Percentiles rank a stretch among this genome's conserved stretches.
phyloP scores from a whole-genome alignment of 2,797 vertebrate genomes.

The Diplodus sargus region DNA sequence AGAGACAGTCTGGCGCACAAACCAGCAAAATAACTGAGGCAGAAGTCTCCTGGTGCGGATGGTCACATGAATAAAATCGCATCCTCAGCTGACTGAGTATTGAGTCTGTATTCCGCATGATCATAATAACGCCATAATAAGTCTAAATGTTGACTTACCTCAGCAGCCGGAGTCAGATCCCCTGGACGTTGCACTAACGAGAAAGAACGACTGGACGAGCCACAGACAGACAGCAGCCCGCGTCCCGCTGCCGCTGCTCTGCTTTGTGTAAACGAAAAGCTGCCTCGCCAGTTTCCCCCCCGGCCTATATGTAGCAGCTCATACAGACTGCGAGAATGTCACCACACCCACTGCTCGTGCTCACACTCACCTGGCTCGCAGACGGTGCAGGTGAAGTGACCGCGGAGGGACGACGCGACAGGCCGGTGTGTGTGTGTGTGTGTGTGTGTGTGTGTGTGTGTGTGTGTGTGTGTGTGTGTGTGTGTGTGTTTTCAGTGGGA shows the following conservation, averaged over 20 bases:
- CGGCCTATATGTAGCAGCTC: conserved; percentile 54
- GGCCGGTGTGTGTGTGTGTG: neutral
- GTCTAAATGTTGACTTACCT: conserved; percentile 73
- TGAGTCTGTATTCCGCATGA: neutral
- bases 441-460: conserved; percentile 8
- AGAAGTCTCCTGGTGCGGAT: neutral
- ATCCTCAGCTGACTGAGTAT: neutral
- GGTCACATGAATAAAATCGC: too few relatives aligned
- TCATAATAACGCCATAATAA: neutral
- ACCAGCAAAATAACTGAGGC: neutral
- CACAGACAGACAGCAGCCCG: conserved; percentile 49
- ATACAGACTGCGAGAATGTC: conserved; percentile 38
- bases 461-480: conserved; percentile 15
- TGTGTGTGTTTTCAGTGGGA: conserved; percentile 21
- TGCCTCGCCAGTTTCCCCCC: conserved; percentile 66
- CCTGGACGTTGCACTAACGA: conserved; percentile 19
- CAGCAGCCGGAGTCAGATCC: conserved; percentile 29
- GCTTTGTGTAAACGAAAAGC: conserved; percentile 73
- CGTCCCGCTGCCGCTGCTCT: conserved; percentile 54
- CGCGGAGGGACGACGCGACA: conserved; percentile 6
- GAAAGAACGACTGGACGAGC: conserved; percentile 57
- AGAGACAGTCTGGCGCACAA: neutral
- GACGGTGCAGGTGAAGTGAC: conserved; percentile 56
- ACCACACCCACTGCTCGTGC: conserved; percentile 81
- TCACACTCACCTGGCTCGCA: conserved; percentile 72